Evolutionary conservation across 2,797 vertebrate genomes (phyloP).

Genomic region (Carapus acus): DNA sequence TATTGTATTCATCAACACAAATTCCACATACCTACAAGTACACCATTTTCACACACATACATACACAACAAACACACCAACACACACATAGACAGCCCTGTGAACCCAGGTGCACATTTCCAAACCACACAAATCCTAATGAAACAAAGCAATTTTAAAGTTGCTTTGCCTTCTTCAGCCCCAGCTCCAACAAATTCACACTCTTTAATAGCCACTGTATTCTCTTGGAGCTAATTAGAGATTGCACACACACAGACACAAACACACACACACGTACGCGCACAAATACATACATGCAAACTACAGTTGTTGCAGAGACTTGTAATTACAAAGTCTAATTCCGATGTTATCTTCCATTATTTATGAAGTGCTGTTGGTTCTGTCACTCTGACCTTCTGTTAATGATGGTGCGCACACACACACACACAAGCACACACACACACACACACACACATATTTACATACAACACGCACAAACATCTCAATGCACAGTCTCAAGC

Average conservation of each 20-base stretch:
- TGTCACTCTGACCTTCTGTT: slow-evolving; percentile 65
- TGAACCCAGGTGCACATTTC: not conserved
- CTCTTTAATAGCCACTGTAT: slow-evolving; percentile 46
- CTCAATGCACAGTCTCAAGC: not conserved
- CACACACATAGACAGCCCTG: not conserved
- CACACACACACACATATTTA: not conserved
- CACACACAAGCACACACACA: slow-evolving; percentile 2
- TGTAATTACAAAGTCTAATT: slow-evolving; percentile 73
- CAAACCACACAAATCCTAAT: not conserved
- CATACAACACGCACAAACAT: not conserved
- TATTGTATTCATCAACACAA: too few species aligned
- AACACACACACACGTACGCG: slow-evolving; percentile 14
- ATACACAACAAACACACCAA: slow-evolving; percentile 27
- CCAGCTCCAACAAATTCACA: slow-evolving; percentile 40
- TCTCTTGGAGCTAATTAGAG: slow-evolving; percentile 61
- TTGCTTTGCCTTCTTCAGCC: slow-evolving; percentile 19
- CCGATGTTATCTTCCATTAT: slow-evolving; percentile 65
- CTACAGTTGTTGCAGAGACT: slow-evolving; percentile 40
- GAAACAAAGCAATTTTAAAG: slow-evolving; percentile 17
- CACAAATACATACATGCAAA: slow-evolving; percentile 23
- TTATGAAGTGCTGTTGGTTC: slow-evolving; percentile 59
- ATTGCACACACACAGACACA: slow-evolving; percentile 35
- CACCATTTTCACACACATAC: too few species aligned
- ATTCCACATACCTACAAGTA: too few species aligned
- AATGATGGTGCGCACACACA: slow-evolving; percentile 47